Evolutionary conservation across 1,140 invertebrate species (phyloP).

Genomic region (Vollenhovia emeryi): DNA sequence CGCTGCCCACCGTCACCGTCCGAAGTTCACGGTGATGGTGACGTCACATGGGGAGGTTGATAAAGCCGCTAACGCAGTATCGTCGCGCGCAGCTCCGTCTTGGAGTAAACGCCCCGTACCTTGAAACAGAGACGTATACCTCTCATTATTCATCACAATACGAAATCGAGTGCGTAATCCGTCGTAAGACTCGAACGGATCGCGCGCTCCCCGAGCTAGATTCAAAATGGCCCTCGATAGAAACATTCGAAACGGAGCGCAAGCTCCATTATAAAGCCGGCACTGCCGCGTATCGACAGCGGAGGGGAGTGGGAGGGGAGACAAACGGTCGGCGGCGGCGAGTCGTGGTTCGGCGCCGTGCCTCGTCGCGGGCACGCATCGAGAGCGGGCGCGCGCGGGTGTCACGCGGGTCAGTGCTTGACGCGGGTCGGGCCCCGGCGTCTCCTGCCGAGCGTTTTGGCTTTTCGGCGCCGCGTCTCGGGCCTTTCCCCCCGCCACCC

Average conservation of each 20-base stretch:
- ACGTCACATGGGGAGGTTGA: not conserved
- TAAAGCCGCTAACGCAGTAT: constrained; percentile 24
- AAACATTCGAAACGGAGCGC: not conserved
- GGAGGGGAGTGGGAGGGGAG: not conserved
- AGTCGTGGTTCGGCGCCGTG: constrained; percentile 41
- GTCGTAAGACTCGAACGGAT: not conserved
- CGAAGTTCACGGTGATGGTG: not conserved
- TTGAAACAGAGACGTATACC: not conserved
- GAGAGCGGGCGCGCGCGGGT: constrained; percentile 13
- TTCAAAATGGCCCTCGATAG: not conserved
- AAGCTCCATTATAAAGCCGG: not conserved
- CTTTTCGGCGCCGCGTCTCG: not conserved
- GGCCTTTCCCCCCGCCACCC: no score
- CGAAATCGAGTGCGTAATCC: not conserved
- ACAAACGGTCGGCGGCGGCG: not conserved
- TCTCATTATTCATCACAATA: not conserved
- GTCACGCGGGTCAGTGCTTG: constrained; percentile 33
- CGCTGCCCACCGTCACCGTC: not conserved
- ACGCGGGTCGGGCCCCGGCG: constrained; percentile 9
- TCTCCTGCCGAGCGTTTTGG: not conserved
- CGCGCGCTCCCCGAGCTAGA: not conserved
- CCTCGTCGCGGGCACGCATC: constrained; percentile 16
- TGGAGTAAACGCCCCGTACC: not conserved
- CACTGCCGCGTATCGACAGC: not conserved
- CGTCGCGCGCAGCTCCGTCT: not conserved